Evolutionary conservation across 2,797 vertebrate species (phyloP).

Genomic region (Clarias pachynema): DNA sequence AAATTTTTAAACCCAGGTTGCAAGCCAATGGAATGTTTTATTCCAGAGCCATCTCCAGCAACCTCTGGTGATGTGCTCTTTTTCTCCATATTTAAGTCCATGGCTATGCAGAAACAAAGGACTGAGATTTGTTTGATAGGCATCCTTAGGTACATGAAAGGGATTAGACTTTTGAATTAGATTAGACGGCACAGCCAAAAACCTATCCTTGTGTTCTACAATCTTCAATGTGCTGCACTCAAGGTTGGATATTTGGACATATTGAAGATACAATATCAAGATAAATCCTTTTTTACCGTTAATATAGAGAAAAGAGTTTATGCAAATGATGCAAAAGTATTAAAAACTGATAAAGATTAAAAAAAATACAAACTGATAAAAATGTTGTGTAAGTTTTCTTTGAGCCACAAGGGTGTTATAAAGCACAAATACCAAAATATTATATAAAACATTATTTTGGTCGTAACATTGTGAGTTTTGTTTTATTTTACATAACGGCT

Average conservation of each 20-base stretch:
- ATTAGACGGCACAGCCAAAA: constrained; percentile 55
- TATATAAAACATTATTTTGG: too few relatives aligned
- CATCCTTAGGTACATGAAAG: constrained; percentile 53
- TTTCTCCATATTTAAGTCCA: constrained; percentile 35
- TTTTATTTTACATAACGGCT: too few relatives aligned
- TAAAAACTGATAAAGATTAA: too few relatives aligned
- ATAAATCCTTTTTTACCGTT: too few relatives aligned
- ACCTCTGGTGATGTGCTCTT: constrained; percentile 57
- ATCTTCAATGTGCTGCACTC: constrained; percentile 21
- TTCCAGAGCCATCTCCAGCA: constrained; percentile 30
- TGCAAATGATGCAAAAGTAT: too few relatives aligned
- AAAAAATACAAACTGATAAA: too few relatives aligned
- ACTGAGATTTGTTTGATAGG: constrained; percentile 55
- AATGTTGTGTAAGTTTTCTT: too few relatives aligned
- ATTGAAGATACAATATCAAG: too few relatives aligned
- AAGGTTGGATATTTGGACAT: background rate
- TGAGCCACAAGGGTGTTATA: too few relatives aligned
- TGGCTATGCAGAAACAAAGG: constrained; percentile 44
- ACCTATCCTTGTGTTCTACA: constrained; percentile 34
- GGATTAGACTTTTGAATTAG: constrained; percentile 64
- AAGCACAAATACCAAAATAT: too few relatives aligned
- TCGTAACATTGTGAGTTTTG: too few relatives aligned
- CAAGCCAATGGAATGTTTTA: background rate
- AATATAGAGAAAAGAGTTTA: too few relatives aligned
- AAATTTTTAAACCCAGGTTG: background rate